Evolutionary conservation across 2,113 vertebrate species (phyloP).

Genomic region (Corythaixoides concolor): DNA sequence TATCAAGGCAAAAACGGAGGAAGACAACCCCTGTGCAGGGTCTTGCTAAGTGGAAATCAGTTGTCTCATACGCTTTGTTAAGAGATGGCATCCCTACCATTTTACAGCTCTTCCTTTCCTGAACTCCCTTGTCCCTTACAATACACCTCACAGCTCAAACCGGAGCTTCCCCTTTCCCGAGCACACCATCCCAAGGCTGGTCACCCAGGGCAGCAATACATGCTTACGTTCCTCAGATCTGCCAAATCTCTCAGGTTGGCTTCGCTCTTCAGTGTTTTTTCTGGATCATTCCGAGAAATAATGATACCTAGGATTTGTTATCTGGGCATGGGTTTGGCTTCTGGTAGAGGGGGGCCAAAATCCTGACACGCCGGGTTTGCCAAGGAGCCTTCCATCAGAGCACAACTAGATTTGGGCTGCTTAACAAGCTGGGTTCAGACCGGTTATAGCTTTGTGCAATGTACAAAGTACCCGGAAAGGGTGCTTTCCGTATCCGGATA

Average conservation of each 20-base stretch:
- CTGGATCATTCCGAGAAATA: background rate
- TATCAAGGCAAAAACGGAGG: background rate
- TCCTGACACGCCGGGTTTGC: background rate
- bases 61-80: background rate
- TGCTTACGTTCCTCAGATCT: background rate
- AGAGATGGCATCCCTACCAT: background rate
- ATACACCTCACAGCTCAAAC: background rate
- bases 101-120: background rate
- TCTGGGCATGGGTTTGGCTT: background rate
- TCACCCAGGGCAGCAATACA: background rate
- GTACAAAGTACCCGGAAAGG: no score
- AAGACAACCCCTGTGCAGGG: background rate
- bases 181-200: background rate
- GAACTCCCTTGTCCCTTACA: background rate
- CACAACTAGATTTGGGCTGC: background rate
- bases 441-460: background rate
- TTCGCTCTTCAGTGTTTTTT: background rate
- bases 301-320: accelerated
- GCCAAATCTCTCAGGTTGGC: background rate
- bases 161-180: background rate
- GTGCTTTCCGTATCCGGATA: background rate
- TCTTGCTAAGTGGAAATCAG: background rate
- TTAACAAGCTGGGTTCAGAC: background rate
- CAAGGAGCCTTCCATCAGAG: background rate
- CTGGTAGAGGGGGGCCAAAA: background rate